phyloP scores from a whole-genome alignment of 2,113 vertebrate genomes.

The Orycteropus afer region DNA sequence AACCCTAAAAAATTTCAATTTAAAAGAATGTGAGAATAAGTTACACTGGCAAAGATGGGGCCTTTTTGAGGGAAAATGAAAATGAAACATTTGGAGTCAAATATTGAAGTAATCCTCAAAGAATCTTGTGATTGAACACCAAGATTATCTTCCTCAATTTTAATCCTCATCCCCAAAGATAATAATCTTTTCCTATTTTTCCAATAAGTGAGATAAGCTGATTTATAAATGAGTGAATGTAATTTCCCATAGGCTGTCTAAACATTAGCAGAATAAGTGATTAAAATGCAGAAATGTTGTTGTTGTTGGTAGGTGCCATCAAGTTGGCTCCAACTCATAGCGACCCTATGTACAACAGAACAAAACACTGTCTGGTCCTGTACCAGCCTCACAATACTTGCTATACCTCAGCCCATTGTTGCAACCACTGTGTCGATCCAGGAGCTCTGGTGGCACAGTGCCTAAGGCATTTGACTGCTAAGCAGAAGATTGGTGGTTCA shows the following conservation, averaged over 20 bases:
- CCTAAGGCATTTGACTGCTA: no score
- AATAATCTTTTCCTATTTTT: no score
- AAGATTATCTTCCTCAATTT: not conserved
- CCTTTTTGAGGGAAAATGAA: not conserved
- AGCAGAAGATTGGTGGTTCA: no score
- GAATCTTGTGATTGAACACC: not conserved
- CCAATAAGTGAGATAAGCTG: not conserved
- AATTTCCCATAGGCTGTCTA: not conserved
- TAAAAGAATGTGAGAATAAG: not conserved
- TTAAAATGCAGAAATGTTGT: no score
- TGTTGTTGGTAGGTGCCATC: no score
- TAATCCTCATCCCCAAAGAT: not conserved
- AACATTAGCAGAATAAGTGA: not conserved
- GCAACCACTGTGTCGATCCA: no score
- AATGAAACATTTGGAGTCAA: constrained; percentile 7
- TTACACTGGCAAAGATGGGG: not conserved
- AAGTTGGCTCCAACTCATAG: no score
- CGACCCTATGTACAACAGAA: no score
- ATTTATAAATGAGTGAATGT: not conserved
- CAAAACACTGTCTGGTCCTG: no score
- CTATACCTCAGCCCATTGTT: no score
- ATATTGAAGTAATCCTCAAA: not conserved
- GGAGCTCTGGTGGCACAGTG: no score
- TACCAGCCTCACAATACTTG: no score
- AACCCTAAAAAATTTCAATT: not conserved